Percentiles rank a stretch among this genome's conserved stretches.
Conservation (phyloP, 2,888 invertebrate species). For the Sphaerophoria taeniata region DNA sequence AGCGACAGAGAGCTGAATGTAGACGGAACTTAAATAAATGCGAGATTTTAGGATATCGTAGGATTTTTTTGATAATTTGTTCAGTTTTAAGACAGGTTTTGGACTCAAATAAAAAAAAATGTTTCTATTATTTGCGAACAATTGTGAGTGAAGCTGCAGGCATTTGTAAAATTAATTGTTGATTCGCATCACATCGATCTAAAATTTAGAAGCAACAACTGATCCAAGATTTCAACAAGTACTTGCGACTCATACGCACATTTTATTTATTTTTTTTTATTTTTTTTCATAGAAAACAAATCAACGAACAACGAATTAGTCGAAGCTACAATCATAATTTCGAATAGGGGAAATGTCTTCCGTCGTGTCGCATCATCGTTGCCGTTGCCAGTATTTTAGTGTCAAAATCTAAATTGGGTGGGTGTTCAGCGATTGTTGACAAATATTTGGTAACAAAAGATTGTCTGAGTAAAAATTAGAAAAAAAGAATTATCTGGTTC, state of each 20-base stretch:
- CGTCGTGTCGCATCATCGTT: neutral
- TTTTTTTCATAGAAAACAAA: too few species aligned
- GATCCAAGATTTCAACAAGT: too few species aligned
- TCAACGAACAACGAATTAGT: neutral
- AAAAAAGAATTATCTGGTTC: neutral
- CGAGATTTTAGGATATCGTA: neutral
- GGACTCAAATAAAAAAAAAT: neutral
- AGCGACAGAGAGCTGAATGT: slow-evolving; percentile 43
- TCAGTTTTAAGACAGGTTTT: neutral
- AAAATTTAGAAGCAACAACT: too few species aligned
- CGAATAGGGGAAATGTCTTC: neutral
- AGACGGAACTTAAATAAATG: slow-evolving; percentile 57
- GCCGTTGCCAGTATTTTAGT: neutral
- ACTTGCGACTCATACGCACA: too few species aligned
- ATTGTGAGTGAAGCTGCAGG: too few species aligned
- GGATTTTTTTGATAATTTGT: neutral
- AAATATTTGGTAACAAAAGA: slow-evolving; percentile 4
- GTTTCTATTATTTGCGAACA: too few species aligned
- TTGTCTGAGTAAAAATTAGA: neutral
- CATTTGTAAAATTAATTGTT: too few species aligned
- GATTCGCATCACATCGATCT: too few species aligned
- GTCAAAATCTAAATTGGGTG: slow-evolving; percentile 32
- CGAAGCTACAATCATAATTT: neutral
- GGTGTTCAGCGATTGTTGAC: slow-evolving; percentile 30
- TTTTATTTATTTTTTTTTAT: too few species aligned